phyloP scores from a whole-genome alignment of 2,888 invertebrate genomes.

The Melinopterus prodromus region DNA sequence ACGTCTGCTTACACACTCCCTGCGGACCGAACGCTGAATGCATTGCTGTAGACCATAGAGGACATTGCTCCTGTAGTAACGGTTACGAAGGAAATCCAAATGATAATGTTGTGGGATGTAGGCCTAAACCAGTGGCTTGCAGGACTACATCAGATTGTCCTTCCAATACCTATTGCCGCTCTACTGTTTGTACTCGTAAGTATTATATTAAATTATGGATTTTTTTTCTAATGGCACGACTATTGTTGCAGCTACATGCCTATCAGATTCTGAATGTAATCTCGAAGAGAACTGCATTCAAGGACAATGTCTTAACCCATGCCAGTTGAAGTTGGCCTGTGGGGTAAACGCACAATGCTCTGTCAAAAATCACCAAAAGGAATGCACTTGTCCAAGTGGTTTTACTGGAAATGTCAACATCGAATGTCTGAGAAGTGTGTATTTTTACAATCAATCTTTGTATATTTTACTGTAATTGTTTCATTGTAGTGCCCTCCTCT shows the following conservation, averaged over 20 bases:
- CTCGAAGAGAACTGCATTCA: constrained; percentile 80
- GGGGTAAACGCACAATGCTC: constrained; percentile 85
- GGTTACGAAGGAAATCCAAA: constrained; percentile 83
- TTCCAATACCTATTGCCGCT: constrained; percentile 82
- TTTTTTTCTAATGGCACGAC: constrained; percentile 7
- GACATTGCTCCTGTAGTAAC: constrained; percentile 78
- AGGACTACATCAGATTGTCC: constrained; percentile 77
- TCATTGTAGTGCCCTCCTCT: constrained; percentile 74
- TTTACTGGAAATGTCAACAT: constrained; percentile 86
- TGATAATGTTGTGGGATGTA: constrained; percentile 75
- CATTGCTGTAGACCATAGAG: constrained; percentile 75
- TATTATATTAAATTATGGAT: constrained; percentile 45
- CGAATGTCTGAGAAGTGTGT: constrained; percentile 85
- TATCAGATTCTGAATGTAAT: constrained; percentile 81
- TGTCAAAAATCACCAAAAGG: constrained; percentile 75
- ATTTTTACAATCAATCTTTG: neutral
- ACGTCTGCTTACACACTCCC: constrained; percentile 78
- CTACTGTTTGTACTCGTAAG: constrained; percentile 82
- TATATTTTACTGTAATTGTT: constrained; percentile 28
- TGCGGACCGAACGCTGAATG: constrained; percentile 91
- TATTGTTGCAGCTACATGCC: constrained; percentile 72
- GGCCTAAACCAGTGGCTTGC: constrained; percentile 78
- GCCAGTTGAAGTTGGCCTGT: constrained; percentile 77
- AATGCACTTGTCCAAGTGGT: constrained; percentile 83
- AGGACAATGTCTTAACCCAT: constrained; percentile 85